These are phyloP conservation scores for Oreochromis grahami DNA, from an alignment of 2,797 vertebrate genomes.

Conservation along the genomic window DNA sequence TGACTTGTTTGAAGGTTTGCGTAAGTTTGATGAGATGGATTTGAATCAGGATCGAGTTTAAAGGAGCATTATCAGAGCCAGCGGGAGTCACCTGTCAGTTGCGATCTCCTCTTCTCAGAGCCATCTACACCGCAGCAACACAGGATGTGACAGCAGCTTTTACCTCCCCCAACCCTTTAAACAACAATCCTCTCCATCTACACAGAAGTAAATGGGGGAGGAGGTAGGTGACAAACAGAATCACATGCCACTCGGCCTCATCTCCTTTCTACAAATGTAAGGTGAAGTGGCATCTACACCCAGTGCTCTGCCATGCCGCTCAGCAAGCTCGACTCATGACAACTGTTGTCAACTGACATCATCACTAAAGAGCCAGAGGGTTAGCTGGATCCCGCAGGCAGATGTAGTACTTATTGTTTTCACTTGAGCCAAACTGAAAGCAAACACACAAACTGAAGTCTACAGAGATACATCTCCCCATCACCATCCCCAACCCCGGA, in stretches of 20 bases:
- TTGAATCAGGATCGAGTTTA: slow-evolving; percentile 45
- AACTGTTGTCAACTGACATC: slow-evolving; percentile 13
- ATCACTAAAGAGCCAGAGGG: background rate
- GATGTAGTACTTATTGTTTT: slow-evolving; percentile 49
- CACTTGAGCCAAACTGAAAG: slow-evolving; percentile 40
- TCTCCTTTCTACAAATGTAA: slow-evolving; percentile 67
- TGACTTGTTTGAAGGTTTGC: background rate
- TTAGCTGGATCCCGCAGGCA: background rate
- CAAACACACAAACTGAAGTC: slow-evolving; percentile 50
- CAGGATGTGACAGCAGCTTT: slow-evolving; percentile 76
- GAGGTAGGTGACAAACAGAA: slow-evolving; percentile 18
- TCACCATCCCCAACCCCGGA: background rate
- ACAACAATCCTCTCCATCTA: background rate
- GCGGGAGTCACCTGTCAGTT: slow-evolving; percentile 73
- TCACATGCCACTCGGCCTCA: slow-evolving; percentile 42
- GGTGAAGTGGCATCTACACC: slow-evolving; percentile 64
- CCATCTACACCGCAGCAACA: slow-evolving; percentile 34
- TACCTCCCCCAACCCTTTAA: slow-evolving; percentile 44
- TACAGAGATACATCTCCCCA: background rate
- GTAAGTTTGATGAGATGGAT: slow-evolving; percentile 2
- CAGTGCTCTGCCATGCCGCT: slow-evolving; percentile 40
- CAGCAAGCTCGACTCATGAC: background rate
- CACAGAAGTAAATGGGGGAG: background rate
- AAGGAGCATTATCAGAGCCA: slow-evolving; percentile 55
- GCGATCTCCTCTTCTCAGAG: slow-evolving; percentile 59